Conservation (phyloP, 2,888 invertebrate species). For the Tetranychus truncatus region DNA sequence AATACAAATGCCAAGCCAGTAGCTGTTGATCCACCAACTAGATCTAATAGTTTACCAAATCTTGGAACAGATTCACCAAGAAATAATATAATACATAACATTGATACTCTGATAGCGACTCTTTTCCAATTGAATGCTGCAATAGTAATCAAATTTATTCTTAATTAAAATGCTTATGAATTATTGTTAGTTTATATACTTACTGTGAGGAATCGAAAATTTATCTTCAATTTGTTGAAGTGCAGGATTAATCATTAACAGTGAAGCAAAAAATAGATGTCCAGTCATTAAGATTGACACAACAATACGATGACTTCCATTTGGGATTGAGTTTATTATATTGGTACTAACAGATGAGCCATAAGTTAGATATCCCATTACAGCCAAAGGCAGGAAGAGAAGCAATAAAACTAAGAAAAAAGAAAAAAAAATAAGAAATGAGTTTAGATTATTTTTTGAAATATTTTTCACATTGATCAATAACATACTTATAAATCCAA, state of each 20-base stretch:
- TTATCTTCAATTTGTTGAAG: conserved; percentile 61
- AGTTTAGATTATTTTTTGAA: neutral
- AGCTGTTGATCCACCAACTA: conserved; percentile 64
- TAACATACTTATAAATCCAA: conserved; percentile 47
- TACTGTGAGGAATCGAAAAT: conserved; percentile 52
- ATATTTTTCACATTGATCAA: neutral
- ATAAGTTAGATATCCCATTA: conserved; percentile 45
- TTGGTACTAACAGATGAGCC: conserved; percentile 51
- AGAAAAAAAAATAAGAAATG: neutral
- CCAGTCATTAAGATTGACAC: conserved; percentile 46
- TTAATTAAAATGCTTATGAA: neutral
- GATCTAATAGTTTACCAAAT: conserved; percentile 65
- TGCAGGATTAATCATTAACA: conserved; percentile 51
- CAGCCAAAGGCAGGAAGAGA: conserved; percentile 49
- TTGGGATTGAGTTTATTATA: conserved; percentile 47
- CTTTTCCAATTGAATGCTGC: conserved; percentile 37
- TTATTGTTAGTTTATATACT: conserved; percentile 24
- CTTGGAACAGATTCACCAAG: conserved; percentile 63
- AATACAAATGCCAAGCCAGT: conserved; percentile 65
- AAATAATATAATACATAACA: conserved; percentile 52
- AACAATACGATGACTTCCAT: conserved; percentile 40
- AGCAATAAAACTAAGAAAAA: conserved; percentile 40
- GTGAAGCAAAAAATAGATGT: conserved; percentile 47
- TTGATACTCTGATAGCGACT: conserved; percentile 47
- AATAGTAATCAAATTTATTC: conserved; percentile 6